Evolutionary conservation across 2,113 vertebrate genomes (phyloP).

Genomic region (Burhinus bistriatus): DNA sequence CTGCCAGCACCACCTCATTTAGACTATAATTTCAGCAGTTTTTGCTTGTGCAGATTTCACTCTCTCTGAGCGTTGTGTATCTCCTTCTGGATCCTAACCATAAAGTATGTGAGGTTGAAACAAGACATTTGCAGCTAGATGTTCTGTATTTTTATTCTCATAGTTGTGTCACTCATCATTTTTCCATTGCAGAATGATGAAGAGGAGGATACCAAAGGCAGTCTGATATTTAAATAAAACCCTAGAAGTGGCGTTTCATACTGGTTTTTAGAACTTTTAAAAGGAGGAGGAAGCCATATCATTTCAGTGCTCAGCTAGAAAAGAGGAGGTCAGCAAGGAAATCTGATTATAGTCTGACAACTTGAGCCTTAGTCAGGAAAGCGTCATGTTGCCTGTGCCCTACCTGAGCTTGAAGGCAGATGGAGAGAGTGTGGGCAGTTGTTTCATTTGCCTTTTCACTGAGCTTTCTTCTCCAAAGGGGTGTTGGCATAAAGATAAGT

Average conservation of each 20-base stretch:
- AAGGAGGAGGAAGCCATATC: not conserved
- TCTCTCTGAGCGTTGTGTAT: fast-evolving
- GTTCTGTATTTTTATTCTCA: not conserved
- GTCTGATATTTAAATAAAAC: not conserved
- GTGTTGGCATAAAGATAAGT: not conserved
- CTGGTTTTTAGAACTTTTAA: not conserved
- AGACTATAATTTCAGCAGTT: not conserved
- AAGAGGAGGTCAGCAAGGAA: not conserved
- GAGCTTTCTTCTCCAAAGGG: not conserved
- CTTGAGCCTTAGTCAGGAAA: not conserved
- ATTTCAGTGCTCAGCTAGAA: not conserved
- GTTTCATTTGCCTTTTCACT: not conserved
- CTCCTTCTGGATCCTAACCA: not conserved
- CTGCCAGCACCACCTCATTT: not conserved
- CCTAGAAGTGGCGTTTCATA: not conserved
- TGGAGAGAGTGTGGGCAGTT: too few species aligned
- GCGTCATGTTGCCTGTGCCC: fast-evolving
- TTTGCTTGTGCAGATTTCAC: not conserved
- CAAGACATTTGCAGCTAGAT: not conserved
- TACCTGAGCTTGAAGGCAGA: not conserved
- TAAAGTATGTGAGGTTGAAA: not conserved
- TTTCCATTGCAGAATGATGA: not conserved
- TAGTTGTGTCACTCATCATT: not conserved
- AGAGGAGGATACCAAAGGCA: not conserved
- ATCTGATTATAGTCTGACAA: not conserved